Evolutionary conservation across 2,797 vertebrate species (phyloP).

Genomic region (Spinibarbus caldwelli): DNA sequence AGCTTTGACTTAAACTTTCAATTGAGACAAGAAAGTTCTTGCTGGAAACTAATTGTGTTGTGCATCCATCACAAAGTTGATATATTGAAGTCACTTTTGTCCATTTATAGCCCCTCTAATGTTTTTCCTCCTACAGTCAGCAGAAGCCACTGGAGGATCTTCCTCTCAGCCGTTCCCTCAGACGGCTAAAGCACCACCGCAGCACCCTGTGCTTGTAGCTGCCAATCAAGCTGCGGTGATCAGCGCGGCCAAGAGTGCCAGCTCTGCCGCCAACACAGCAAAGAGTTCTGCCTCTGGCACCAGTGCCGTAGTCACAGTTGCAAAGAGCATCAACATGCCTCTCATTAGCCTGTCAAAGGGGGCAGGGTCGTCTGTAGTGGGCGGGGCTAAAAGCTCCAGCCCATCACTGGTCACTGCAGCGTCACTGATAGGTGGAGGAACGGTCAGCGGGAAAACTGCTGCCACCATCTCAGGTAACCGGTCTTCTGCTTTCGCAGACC

Average conservation of each 20-base stretch:
- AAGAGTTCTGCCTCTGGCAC: conserved; percentile 68
- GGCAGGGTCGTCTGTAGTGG: conserved; percentile 60
- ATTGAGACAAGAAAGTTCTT: no score
- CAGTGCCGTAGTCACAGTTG: conserved; percentile 78
- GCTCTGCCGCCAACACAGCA: conserved; percentile 62
- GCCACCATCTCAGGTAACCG: conserved; percentile 77
- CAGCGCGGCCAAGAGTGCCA: conserved; percentile 78
- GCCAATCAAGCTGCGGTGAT: conserved; percentile 85
- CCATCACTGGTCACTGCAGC: conserved; percentile 73
- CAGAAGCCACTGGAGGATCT: conserved; percentile 65
- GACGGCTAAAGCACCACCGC: conserved; percentile 77
- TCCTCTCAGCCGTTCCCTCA: conserved; percentile 51
- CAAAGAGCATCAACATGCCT: conserved; percentile 77
- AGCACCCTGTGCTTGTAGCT: conserved; percentile 84
- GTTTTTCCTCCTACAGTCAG: conserved; percentile 49
- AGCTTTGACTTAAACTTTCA: neutral
- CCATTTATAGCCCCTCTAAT: neutral
- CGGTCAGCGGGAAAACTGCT: conserved; percentile 73
- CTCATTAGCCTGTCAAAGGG: conserved; percentile 77
- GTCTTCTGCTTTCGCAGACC: neutral
- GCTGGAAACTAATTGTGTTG: neutral
- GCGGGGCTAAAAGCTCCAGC: conserved; percentile 72
- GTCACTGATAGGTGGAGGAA: conserved; percentile 67
- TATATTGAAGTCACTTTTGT: neutral
- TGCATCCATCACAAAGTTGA: neutral